phyloP scores from a whole-genome alignment of 2,888 invertebrate genomes.

The Drosophila meridionalis region DNA sequence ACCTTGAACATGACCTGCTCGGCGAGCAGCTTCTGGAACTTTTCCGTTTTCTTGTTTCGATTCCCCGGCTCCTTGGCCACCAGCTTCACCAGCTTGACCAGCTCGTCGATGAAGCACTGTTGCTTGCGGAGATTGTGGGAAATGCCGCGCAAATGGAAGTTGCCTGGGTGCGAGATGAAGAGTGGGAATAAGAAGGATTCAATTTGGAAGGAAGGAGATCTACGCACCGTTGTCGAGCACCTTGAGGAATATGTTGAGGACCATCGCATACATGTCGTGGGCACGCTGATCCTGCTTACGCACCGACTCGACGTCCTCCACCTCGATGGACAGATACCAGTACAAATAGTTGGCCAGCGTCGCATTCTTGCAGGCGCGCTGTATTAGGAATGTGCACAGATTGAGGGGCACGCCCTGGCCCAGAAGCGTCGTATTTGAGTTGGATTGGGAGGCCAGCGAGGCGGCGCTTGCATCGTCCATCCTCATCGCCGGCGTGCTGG shows the following conservation, averaged over 20 bases:
- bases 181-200: background rate
- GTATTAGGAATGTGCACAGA: slow-evolving; percentile 95
- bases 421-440: slow-evolving; percentile 86
- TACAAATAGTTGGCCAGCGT: slow-evolving; percentile 98
- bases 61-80: slow-evolving; percentile 96
- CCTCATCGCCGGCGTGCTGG: slow-evolving; percentile 52
- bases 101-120: slow-evolving; percentile 95
- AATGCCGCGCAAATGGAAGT: slow-evolving; percentile 90
- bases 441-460: slow-evolving; percentile 78
- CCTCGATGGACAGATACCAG: slow-evolving; percentile 98
- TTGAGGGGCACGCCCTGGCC: slow-evolving; percentile 87
- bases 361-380: slow-evolving; percentile 94
- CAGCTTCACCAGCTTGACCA: slow-evolving; percentile 94
- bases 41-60: slow-evolving; percentile 95
- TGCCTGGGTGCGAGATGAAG: slow-evolving; percentile 84
- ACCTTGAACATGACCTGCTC: slow-evolving; percentile 93
- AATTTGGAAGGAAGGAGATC: accelerated
- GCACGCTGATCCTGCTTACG: slow-evolving; percentile 90
- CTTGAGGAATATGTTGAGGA: slow-evolving; percentile 94
- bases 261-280: slow-evolving; percentile 94
- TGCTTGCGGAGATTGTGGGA: slow-evolving; percentile 92
- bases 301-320: slow-evolving; percentile 92
- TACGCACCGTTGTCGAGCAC: slow-evolving; percentile 88
- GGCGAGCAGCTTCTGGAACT: slow-evolving; percentile 92
- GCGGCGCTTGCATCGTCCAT: slow-evolving; percentile 40